Evolutionary conservation across 2,888 invertebrate species (phyloP).

Genomic region (Lacanobia wlatinum): DNA sequence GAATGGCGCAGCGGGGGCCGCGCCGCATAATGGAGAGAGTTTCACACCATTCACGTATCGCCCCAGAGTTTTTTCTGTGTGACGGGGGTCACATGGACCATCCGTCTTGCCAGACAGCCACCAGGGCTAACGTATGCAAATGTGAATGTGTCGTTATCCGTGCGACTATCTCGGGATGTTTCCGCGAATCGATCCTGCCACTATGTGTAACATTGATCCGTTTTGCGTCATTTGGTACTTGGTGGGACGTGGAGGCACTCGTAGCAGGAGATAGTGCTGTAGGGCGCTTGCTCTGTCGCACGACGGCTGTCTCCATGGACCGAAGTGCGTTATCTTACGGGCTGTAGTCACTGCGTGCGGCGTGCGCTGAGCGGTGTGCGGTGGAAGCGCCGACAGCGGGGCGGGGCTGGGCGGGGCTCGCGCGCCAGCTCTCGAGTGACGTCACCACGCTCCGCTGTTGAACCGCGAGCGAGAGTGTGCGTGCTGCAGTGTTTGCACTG

Average conservation of each 20-base stretch:
- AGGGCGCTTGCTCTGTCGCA: conserved; percentile 39
- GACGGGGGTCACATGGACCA: conserved; percentile 81
- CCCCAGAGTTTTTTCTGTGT: conserved; percentile 77
- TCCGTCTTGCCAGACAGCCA: conserved; percentile 76
- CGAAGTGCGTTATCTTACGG: conserved; percentile 51
- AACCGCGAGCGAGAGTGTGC: conserved; percentile 39
- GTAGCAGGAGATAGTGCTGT: conserved; percentile 4
- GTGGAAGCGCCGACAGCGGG: conserved; percentile 74
- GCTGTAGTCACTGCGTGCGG: conserved; percentile 33
- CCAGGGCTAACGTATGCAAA: conserved; percentile 73
- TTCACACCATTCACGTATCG: conserved; percentile 84
- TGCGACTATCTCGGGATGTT: conserved; percentile 38
- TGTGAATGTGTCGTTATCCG: conserved; percentile 63
- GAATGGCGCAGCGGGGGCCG: conserved; percentile 84
- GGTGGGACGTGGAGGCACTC: too few relatives aligned
- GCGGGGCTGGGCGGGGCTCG: conserved; percentile 86
- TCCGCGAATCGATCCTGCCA: conserved; percentile 27
- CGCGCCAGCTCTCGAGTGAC: conserved; percentile 71
- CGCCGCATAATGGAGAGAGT: conserved; percentile 79
- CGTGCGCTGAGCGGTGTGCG: conserved; percentile 12
- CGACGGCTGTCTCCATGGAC: conserved; percentile 22
- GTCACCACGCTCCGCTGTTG: conserved; percentile 66
- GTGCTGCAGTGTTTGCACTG: conserved; percentile 51
- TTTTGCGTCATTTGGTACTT: conserved; percentile 11
- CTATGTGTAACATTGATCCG: conserved; percentile 7